Percentiles rank a stretch among this genome's conserved stretches.
phyloP scores from a whole-genome alignment of 1,140 invertebrate genomes.

The Pseudoatta argentina region DNA sequence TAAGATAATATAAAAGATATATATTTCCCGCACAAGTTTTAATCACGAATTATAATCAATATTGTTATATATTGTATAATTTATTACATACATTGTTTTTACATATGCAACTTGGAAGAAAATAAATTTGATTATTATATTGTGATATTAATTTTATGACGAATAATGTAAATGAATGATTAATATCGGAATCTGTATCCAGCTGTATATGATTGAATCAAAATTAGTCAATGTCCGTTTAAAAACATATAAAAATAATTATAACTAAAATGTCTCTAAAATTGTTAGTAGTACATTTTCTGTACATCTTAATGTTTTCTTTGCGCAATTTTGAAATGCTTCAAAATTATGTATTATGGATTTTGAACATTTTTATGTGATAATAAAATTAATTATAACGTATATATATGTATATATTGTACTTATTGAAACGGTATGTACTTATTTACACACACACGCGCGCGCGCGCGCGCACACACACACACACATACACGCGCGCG shows the following conservation, averaged over 20 bases:
- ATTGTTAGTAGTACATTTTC: no score
- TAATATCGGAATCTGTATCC: background rate
- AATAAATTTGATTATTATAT: background rate
- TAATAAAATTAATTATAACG: constrained; percentile 6
- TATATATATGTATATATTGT: no score
- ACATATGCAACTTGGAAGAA: background rate
- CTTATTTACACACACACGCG: no score
- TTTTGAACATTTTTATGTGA: constrained; percentile 14
- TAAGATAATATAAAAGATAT: constrained; percentile 5
- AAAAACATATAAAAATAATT: no score
- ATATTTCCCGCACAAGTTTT: background rate
- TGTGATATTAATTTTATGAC: background rate
- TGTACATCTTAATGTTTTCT: background rate
- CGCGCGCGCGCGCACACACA: no score
- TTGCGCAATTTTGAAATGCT: background rate
- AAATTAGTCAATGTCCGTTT: no score
- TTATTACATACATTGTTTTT: background rate
- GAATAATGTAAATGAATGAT: background rate
- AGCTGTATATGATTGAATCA: no score
- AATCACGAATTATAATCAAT: background rate
- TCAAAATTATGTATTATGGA: background rate
- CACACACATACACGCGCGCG: no score
- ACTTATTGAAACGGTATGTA: background rate
- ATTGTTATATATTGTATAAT: background rate
- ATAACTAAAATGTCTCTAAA: no score